Percentiles rank a stretch among this genome's conserved stretches.
Conservation (phyloP, 2,113 vertebrate species). For the Melanerpes aurifrons region DNA sequence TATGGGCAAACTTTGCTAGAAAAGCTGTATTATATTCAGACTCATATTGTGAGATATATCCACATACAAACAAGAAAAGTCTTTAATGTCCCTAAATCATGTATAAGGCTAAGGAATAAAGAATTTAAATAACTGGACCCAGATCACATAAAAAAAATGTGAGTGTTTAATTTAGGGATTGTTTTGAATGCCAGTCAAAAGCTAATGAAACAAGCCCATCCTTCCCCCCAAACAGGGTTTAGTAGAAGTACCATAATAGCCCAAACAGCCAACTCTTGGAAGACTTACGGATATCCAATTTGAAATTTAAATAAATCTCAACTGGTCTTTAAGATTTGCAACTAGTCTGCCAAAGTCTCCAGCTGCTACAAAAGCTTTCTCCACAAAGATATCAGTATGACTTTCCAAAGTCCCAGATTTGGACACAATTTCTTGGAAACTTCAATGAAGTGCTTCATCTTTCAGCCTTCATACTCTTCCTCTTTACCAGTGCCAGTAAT, state of each 20-base stretch:
- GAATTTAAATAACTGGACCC: not conserved
- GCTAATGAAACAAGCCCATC: not conserved
- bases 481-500: not conserved
- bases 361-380: not conserved
- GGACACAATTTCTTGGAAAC: not conserved
- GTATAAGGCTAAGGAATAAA: not conserved
- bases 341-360: not conserved
- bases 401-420: not conserved
- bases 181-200: not conserved
- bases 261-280: not conserved
- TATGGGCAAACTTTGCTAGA: not conserved
- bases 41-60: not conserved
- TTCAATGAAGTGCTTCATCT: not conserved
- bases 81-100: not conserved
- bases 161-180: not conserved
- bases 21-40: not conserved
- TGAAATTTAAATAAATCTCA: slow-evolving; percentile 3
- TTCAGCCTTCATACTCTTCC: not conserved
- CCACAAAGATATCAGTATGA: not conserved
- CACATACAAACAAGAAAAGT: not conserved
- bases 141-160: not conserved
- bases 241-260: not conserved
- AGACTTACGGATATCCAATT: not conserved
- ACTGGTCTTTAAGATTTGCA: not conserved
- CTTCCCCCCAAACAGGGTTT: not conserved